These are phyloP conservation scores for Glyphotaelius pellucidus DNA, from an alignment of 2,888 invertebrate genomes.

Conservation along the genomic window DNA sequence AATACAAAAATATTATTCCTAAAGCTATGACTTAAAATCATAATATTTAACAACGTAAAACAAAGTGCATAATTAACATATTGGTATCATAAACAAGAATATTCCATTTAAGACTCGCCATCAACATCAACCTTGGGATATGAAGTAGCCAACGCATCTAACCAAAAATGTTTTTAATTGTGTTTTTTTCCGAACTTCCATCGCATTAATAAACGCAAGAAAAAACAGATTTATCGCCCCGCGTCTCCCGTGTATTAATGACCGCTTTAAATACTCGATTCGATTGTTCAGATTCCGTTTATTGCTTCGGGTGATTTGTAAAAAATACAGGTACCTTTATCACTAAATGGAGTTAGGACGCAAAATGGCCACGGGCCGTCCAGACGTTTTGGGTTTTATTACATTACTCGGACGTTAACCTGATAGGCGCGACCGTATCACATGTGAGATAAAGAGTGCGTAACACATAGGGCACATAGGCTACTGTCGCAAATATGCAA, in stretches of 20 bases:
- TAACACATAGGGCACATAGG: neutral
- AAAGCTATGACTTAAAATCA: neutral
- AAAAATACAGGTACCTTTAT: neutral
- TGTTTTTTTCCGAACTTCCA: neutral
- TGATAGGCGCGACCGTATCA: neutral
- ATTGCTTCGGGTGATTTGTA: constrained; percentile 21
- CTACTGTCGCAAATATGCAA: neutral
- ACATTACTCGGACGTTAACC: neutral
- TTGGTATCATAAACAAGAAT: neutral
- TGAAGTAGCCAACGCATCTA: constrained; percentile 6
- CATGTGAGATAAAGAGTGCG: neutral
- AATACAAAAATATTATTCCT: neutral
- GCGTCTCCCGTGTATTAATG: constrained; percentile 21
- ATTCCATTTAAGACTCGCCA: neutral
- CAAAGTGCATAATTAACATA: neutral
- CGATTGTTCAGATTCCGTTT: constrained; percentile 10
- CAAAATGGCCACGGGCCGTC: constrained; percentile 34
- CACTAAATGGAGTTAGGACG: neutral
- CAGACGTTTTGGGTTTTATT: neutral
- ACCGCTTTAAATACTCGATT: constrained; percentile 25
- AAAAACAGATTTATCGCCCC: constrained; percentile 35
- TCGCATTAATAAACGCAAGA: neutral
- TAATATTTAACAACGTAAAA: neutral
- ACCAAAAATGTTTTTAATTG: constrained; percentile 5
- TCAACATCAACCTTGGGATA: neutral